phyloP scores from a whole-genome alignment of 92 coral and sea anemone genomes.

The Chrysogorgia sp. region DNA sequence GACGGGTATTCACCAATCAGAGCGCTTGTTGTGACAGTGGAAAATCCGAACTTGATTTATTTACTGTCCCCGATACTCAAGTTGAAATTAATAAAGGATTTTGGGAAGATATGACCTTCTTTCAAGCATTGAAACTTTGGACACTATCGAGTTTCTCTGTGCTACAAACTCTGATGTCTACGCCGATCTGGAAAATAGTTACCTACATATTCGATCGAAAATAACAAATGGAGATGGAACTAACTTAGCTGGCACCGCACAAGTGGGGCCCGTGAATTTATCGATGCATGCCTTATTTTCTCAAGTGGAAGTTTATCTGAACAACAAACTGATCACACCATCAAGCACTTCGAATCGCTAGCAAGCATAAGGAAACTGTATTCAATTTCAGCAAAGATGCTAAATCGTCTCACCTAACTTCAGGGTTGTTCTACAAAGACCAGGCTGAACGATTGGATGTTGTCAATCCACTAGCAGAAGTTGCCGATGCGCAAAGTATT shows the following conservation, averaged over 20 bases:
- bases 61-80: slow-evolving; percentile 23
- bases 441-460: no score
- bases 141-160: slow-evolving; percentile 26
- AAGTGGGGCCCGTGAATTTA: slow-evolving; percentile 26
- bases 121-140: slow-evolving; percentile 1
- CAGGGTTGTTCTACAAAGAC: no score
- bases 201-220: slow-evolving; percentile 19
- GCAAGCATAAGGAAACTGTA: no score
- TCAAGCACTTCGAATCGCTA: no score
- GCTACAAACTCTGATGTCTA: slow-evolving; percentile 16
- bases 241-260: background rate
- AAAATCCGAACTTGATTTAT: slow-evolving; percentile 24
- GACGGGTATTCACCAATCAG: no score
- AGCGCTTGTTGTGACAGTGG: slow-evolving; percentile 5
- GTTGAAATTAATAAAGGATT: slow-evolving; percentile 33
- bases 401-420: no score
- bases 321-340: no score
- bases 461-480: no score
- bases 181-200: slow-evolving; percentile 18
- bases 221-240: slow-evolving; percentile 25
- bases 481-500: no score
- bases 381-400: no score
- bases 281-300: slow-evolving; percentile 38
- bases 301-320: slow-evolving; percentile 39
- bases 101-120: slow-evolving; percentile 29